Evolutionary conservation across 1,140 invertebrate species (phyloP).

Genomic region (Drosophila aff.): DNA sequence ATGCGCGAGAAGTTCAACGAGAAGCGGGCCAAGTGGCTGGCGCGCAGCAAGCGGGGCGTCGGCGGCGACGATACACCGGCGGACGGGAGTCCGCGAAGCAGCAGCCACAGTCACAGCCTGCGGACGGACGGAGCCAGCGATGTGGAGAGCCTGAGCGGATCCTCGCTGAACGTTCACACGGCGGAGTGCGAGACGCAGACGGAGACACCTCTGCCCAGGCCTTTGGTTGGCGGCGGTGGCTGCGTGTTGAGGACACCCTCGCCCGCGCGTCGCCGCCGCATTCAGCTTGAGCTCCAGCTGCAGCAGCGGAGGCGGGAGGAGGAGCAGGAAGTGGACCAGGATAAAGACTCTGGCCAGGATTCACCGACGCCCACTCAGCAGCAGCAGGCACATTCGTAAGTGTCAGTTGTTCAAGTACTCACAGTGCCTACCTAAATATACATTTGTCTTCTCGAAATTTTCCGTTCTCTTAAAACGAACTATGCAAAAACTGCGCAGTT

Average conservation of each 20-base stretch:
- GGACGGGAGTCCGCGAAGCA: conserved; percentile 35
- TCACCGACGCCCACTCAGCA: conserved; percentile 31
- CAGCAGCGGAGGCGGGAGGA: conserved; percentile 36
- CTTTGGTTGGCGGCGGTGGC: conserved; percentile 50
- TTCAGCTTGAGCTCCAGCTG: conserved; percentile 65
- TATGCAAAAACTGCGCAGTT: conserved; percentile 84
- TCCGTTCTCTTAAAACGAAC: conserved; percentile 58
- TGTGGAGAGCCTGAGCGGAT: conserved; percentile 55
- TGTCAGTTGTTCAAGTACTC: conserved; percentile 38
- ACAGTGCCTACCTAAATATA: conserved; percentile 16
- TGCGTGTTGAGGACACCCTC: conserved; percentile 67
- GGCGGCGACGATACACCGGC: conserved; percentile 12
- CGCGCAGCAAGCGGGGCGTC: conserved; percentile 57
- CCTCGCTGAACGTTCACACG: conserved; percentile 47
- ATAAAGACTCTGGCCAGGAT: conserved; percentile 16
- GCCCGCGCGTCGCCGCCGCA: conserved; percentile 60
- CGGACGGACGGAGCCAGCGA: conserved; percentile 49
- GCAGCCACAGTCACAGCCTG: conserved; percentile 37
- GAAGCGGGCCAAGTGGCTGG: conserved; percentile 79
- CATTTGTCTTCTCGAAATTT: conserved; percentile 62
- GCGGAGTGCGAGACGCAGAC: conserved; percentile 68
- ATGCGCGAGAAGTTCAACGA: conserved; percentile 83
- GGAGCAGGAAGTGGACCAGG: conserved; percentile 22
- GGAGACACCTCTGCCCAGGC: conserved; percentile 21
- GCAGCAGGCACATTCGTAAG: conserved; percentile 73